phyloP scores from a whole-genome alignment of 2,888 invertebrate species.

The Helleia helle region DNA sequence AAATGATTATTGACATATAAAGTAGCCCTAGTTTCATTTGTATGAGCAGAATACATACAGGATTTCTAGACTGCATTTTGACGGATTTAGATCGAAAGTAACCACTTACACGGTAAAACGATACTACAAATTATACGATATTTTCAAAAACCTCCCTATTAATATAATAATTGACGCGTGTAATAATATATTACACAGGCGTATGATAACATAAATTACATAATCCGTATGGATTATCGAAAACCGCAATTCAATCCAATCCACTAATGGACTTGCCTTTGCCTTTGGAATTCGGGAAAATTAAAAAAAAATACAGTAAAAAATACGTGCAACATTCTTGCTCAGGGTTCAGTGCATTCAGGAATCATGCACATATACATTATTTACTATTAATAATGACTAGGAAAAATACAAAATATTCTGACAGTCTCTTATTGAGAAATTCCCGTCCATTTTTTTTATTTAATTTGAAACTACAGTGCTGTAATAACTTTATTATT shows the following conservation, averaged over 20 bases:
- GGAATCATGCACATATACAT: conserved; percentile 66
- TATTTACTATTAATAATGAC: conserved; percentile 13
- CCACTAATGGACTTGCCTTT: conserved; percentile 56
- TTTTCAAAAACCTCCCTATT: too few species aligned
- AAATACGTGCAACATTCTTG: conserved; percentile 69
- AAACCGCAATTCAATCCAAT: conserved; percentile 44
- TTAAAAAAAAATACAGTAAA: conserved; percentile 35
- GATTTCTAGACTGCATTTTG: too few species aligned
- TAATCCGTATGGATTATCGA: conserved; percentile 24
- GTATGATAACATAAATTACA: conserved; percentile 19
- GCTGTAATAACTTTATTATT: background rate
- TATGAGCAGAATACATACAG: too few species aligned
- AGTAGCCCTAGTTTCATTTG: too few species aligned
- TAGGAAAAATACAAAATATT: conserved; percentile 1
- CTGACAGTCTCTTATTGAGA: background rate
- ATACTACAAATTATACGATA: too few species aligned
- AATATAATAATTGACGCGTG: background rate
- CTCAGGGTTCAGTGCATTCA: conserved; percentile 61
- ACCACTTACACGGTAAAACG: too few species aligned
- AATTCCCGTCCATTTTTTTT: too few species aligned
- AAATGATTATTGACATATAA: too few species aligned
- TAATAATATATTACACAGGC: background rate
- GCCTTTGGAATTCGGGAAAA: conserved; percentile 42
- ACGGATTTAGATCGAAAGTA: too few species aligned
- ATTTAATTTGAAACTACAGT: background rate